Percentiles rank a stretch among this genome's conserved stretches.
Evolutionary conservation across 2,113 vertebrate genomes (phyloP).

Genomic region (Sitta europaea): DNA sequence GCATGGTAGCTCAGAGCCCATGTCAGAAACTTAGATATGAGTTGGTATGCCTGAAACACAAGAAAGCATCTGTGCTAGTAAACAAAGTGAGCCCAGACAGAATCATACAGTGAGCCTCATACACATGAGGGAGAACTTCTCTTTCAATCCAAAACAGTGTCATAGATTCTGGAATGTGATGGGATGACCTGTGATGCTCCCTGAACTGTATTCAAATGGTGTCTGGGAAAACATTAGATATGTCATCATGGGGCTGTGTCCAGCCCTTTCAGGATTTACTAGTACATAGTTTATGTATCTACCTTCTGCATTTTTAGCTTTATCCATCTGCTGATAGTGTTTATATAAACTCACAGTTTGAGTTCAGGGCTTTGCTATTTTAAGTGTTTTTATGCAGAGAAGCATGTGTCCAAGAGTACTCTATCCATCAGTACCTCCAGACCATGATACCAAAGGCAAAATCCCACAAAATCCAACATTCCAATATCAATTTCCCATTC

Average conservation of each 20-base stretch:
- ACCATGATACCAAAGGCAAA: fast-evolving
- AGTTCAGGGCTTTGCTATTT: not conserved
- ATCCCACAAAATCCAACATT: not conserved
- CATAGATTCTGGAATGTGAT: not conserved
- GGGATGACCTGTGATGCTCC: not conserved
- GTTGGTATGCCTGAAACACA: not conserved
- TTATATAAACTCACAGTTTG: not conserved
- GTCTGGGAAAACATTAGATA: not conserved
- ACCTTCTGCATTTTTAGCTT: not conserved
- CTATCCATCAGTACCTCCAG: not conserved
- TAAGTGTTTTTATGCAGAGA: not conserved
- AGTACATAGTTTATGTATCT: not conserved
- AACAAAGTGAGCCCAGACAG: not conserved
- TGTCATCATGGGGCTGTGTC: too few species aligned
- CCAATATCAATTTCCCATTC: not conserved
- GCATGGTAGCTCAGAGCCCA: not conserved
- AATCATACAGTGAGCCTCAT: not conserved
- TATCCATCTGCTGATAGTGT: not conserved
- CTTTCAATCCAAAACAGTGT: not conserved
- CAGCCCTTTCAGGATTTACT: not conserved
- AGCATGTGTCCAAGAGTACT: not conserved
- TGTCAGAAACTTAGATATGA: not conserved
- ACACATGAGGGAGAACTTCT: not conserved
- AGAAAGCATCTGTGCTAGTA: not conserved
- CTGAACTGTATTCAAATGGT: not conserved